Conservation (phyloP, 2,113 vertebrate genomes). For the Syngnathoides biaculeatus region DNA sequence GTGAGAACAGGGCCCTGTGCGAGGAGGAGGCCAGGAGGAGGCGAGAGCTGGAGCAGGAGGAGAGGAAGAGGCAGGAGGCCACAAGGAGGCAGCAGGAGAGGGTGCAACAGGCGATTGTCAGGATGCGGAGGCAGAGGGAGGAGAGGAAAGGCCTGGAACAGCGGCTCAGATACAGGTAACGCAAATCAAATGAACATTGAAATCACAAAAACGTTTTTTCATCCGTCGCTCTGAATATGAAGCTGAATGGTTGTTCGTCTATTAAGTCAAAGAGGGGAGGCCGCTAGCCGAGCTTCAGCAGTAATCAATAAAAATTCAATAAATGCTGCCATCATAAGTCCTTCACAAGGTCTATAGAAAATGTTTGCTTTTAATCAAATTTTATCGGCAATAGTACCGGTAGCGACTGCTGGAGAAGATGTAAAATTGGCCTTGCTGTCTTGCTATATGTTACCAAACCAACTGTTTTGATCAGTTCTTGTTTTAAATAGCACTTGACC, state of each 20-base stretch:
- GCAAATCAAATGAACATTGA: neutral
- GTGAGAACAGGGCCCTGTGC: conserved; percentile 78
- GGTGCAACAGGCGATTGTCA: conserved; percentile 84
- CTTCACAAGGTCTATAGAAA: too few species aligned
- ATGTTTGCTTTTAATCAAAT: neutral
- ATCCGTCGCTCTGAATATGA: too few species aligned
- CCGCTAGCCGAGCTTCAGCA: too few species aligned
- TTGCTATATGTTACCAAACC: neutral
- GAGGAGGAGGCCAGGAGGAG: conserved; percentile 72
- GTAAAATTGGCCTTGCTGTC: too few species aligned
- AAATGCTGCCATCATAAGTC: too few species aligned
- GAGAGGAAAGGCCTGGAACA: conserved; percentile 71
- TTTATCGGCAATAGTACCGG: too few species aligned
- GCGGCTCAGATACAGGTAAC: conserved; percentile 76
- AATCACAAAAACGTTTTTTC: neutral
- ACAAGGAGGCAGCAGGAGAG: conserved; percentile 77
- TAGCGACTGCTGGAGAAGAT: too few species aligned
- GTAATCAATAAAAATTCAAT: too few species aligned
- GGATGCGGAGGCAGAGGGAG: conserved; percentile 80
- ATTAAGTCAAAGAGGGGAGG: too few species aligned
- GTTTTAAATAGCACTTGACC: neutral
- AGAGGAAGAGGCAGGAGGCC: conserved; percentile 72
- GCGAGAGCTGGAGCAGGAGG: conserved; percentile 64
- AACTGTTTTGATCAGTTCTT: neutral
- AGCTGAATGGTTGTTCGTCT: too few species aligned